A percentile compares a stretch with the other conserved stretches of the same genome.
phyloP scores from a whole-genome alignment of 2,888 invertebrate species.

The Gastrophysa polygoni region DNA sequence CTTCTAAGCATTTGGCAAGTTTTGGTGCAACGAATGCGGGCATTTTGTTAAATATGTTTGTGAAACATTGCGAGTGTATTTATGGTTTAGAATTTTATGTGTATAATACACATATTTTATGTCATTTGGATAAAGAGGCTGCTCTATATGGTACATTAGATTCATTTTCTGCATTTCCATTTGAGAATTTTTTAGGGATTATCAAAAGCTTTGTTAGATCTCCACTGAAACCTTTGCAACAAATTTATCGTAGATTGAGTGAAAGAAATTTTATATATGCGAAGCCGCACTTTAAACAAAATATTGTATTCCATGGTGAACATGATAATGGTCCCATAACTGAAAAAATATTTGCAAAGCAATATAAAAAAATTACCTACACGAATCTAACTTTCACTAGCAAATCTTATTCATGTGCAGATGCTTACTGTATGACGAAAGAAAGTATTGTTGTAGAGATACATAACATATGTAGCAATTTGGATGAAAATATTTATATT shows the following conservation, averaged over 20 bases:
- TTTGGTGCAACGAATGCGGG: slow-evolving; percentile 11
- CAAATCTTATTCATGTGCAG: background rate
- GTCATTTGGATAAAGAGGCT: slow-evolving; percentile 20
- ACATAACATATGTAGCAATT: slow-evolving; percentile 13
- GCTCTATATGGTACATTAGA: slow-evolving; percentile 20
- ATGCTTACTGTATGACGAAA: background rate
- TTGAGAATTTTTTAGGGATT: slow-evolving; percentile 20
- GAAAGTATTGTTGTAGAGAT: slow-evolving; percentile 9
- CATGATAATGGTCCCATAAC: background rate
- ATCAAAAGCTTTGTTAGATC: slow-evolving; percentile 18
- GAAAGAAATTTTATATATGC: slow-evolving; percentile 10
- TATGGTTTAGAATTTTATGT: slow-evolving; percentile 21
- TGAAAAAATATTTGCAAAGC: background rate
- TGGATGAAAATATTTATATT: slow-evolving; percentile 5
- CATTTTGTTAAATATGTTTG: slow-evolving; percentile 10
- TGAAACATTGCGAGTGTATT: slow-evolving; percentile 16
- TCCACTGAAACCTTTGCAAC: slow-evolving; percentile 16
- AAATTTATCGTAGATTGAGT: slow-evolving; percentile 15
- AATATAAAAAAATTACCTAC: background rate
- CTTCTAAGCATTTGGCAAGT: slow-evolving; percentile 6
- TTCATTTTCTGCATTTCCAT: slow-evolving; percentile 23
- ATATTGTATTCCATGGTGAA: background rate
- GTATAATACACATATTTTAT: slow-evolving; percentile 22
- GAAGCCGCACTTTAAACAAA: background rate
- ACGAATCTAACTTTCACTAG: background rate